Evolutionary conservation across 2,797 vertebrate species (phyloP), one percentile per base, ranked within the genome.

Genomic region (Pseudocheirus occidentalis): DNA sequence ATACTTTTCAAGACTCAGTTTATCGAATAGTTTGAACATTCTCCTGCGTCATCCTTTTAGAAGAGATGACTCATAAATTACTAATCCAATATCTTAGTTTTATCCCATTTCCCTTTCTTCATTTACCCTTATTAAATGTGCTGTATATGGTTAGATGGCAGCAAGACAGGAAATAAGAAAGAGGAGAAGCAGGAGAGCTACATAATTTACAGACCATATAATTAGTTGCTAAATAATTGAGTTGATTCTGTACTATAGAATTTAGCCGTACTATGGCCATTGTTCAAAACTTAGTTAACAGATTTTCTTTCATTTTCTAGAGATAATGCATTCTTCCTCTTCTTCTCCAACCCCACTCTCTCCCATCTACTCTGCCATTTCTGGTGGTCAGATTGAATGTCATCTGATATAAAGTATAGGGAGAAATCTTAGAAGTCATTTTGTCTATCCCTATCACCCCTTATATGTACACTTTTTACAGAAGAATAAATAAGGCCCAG

Each of bases 281-380:
- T 62, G 55, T 93, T 94, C 50, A 14, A 46, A 90, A 9, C 18
- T 4, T 55, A 91, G n/a, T 55, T 92, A 66, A 21, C 52, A 27
- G 10, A 90, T 89, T 96, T 95, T n/a, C 93, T 56, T 90, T 90
- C 91, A 91, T 92, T 94, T 3, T 91, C 27, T 91, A n/a, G 55
- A 92, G 46, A 92, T 55, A 0, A 66, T 92, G n/a, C 5, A 59
- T 89, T 91, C 90, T 95, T 95, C 27, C 58, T 90, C 31, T 66
- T 34, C 59, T 34, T 34, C 31, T 13, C 59, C 73, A 40, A 7
- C 34, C 13, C 16, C 1, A 73, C 34, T 21, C 31, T 73, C 40
- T 46, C 73, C 40, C 40, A 27, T 50, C 40, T 87, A 27, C 21
- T 87, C 40, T 87, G 40, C 16, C n/a, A 27, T 93, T 95, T 91